These are phyloP conservation scores for Cariama cristata DNA, from an alignment of 2,113 vertebrate species.

Conservation along the genomic window DNA sequence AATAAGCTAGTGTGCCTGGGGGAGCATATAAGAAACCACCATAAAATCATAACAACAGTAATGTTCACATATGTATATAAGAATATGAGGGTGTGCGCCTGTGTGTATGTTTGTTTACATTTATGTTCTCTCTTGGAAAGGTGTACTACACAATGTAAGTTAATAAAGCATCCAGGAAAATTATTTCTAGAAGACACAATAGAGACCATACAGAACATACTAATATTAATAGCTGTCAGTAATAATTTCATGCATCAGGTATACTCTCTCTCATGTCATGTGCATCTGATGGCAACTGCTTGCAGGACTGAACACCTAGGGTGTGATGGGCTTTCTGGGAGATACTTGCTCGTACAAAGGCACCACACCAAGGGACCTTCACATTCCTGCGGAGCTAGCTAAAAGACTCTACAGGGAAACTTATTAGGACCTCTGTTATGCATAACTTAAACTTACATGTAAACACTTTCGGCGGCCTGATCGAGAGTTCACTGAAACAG, in stretches of 20 bases:
- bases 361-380: neutral
- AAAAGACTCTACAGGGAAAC: neutral
- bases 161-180: neutral
- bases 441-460: neutral
- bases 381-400: neutral
- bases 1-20: neutral
- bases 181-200: neutral
- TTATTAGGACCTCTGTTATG: neutral
- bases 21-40: neutral
- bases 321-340: neutral
- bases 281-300: neutral
- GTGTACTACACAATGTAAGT: neutral
- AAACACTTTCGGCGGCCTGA: neutral
- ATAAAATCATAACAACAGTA: neutral
- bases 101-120: neutral
- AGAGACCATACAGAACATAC: neutral
- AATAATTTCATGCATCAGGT: neutral
- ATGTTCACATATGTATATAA: neutral
- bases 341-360: neutral
- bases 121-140: neutral
- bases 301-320: neutral
- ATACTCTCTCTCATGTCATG: neutral
- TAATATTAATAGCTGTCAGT: neutral
- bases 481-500: neutral
- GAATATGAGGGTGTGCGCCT: rapidly evolving